Conservation (phyloP, 2,797 vertebrate species). For the Diglossa cyanea region DNA sequence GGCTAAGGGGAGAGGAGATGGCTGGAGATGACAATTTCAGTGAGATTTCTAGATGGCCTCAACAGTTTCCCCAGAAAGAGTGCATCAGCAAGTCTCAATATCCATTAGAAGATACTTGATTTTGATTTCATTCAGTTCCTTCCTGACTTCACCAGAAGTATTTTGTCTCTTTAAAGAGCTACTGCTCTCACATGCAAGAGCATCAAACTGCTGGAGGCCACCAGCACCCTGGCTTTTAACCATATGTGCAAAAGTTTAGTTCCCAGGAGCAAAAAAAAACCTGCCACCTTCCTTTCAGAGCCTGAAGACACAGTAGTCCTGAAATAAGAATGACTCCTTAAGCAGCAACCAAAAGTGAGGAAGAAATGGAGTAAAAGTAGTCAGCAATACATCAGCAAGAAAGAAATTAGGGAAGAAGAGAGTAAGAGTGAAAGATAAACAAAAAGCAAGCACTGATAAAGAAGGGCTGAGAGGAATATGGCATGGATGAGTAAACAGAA, state of each 20-base stretch:
- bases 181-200: background rate
- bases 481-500: background rate
- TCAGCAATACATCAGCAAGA: background rate
- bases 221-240: background rate
- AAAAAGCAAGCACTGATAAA: background rate
- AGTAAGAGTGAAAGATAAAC: background rate
- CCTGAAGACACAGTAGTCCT: background rate
- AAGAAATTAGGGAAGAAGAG: background rate
- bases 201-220: background rate
- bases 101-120: background rate
- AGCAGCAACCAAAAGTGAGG: background rate
- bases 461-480: background rate
- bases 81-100: background rate
- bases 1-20: background rate
- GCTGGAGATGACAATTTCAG: background rate
- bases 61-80: background rate
- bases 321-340: background rate
- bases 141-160: background rate
- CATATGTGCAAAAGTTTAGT: background rate
- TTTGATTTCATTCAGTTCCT: background rate
- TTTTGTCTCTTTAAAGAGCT: background rate
- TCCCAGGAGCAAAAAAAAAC: background rate
- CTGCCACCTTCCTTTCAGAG: background rate
- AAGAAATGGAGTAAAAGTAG: background rate
- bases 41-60: background rate